Evolutionary conservation across 1,140 invertebrate genomes (phyloP), one percentile per base, ranked within the genome.

Genomic region (Mizuhopecten yessoensis): DNA sequence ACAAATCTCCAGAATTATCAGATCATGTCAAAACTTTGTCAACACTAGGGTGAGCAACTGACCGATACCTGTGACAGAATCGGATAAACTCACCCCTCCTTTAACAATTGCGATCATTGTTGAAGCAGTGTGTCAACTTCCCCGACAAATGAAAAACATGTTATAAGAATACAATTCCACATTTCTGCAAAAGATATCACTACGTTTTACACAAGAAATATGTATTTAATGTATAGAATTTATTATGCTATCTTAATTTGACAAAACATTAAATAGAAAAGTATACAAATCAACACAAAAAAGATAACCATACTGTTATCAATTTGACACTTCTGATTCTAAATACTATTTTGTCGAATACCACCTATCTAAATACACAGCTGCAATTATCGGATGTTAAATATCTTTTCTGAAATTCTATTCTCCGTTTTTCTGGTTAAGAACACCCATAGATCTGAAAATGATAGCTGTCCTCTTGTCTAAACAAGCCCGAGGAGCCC

Each of bases 1-100:
- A n/a, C 57, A 75, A 75, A 75, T 75, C 57, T 75, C 57, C 57
- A n/a, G 57, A 75, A 75, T 75, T 75, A 75, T 75, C 57, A 75
- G 57, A 75, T 75, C 57, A 75, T 75, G 57, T 75, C 57, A 75
- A 75, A 29, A 75, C 57, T n/a, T 29, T 17, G 57, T 75, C 57
- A 75, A 75, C 57, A 75, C 15, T n/a, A 7, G n/a, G 3, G n/a
- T 29, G 57, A 75, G 57, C 7, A 75, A n/a, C 57, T 75, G n/a
- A n/a, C 57, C 11, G 57, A 0, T 75, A 29, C 57, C 57, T 5
- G 57, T 75, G n/a, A 75, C 57, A 29, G 29, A 75, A 75, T 75
- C n/a, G 57, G 57, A 29, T 29, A 75, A 29, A 7, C 57, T 13
- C 9, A 5, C 23, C n/a, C 23, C 57, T 75, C 29, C 29, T 11